Conservation (phyloP, 2,888 invertebrate genomes). For the Spilarctia lutea region DNA sequence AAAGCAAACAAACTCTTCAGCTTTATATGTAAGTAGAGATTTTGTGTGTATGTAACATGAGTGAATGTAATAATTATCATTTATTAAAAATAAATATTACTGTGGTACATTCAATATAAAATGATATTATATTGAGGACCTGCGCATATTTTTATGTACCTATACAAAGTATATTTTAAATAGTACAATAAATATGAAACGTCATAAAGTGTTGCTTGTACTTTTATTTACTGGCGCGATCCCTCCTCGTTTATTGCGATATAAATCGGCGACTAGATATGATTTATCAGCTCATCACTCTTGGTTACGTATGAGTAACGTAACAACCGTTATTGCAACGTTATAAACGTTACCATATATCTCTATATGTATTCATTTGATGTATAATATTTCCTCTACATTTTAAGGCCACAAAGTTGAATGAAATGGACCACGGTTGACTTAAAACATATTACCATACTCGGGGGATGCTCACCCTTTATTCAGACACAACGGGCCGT, state of each 20-base stretch:
- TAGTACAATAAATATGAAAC: conserved; percentile 54
- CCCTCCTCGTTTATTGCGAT: conserved; percentile 80
- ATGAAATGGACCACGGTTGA: conserved; percentile 60
- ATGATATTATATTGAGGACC: neutral
- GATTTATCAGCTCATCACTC: conserved; percentile 84
- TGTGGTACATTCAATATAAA: neutral
- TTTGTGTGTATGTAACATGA: too few relatives aligned
- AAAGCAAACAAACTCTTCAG: too few relatives aligned
- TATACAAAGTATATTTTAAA: conserved; percentile 37
- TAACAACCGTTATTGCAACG: conserved; percentile 74
- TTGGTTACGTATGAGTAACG: conserved; percentile 82
- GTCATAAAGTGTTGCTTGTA: conserved; percentile 74
- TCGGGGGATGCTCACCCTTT: conserved; percentile 79
- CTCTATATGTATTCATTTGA: conserved; percentile 32
- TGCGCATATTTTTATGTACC: neutral
- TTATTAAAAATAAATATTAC: neutral
- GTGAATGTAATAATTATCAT: neutral
- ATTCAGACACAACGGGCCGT: conserved; percentile 67
- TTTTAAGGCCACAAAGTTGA: conserved; percentile 40
- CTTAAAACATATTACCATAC: conserved; percentile 74
- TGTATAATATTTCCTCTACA: conserved; percentile 23
- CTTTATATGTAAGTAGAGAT: too few relatives aligned
- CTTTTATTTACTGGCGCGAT: conserved; percentile 77
- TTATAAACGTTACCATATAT: conserved; percentile 69
- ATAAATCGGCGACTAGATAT: conserved; percentile 84